Conservation (phyloP, 2,888 invertebrate species). For the Diadegma fenestrale region DNA sequence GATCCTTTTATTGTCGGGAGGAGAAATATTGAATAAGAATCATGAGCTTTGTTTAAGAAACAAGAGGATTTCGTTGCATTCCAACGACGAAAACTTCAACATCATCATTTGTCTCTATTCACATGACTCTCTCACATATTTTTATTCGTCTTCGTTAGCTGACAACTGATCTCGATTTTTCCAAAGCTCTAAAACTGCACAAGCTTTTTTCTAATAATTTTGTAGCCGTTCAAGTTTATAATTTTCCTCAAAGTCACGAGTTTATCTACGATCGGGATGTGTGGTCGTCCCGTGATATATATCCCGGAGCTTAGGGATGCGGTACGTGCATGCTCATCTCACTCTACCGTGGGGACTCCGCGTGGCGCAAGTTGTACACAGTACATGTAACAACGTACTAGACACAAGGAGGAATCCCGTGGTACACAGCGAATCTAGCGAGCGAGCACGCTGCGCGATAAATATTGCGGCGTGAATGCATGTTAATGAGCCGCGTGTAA, state of each 20-base stretch:
- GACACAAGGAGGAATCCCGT: conserved; percentile 45
- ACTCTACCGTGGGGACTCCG: conserved; percentile 33
- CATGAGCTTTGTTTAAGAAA: too few relatives aligned
- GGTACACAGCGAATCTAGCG: conserved; percentile 31
- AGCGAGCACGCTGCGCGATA: conserved; percentile 72
- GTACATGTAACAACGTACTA: conserved; percentile 65
- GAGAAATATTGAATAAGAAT: too few relatives aligned
- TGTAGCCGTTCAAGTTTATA: conserved; percentile 29
- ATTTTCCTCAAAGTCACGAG: conserved; percentile 59
- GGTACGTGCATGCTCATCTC: conserved; percentile 54
- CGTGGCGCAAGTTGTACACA: conserved; percentile 55
- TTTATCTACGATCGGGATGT: conserved; percentile 80
- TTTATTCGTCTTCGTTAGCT: neutral
- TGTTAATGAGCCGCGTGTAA: conserved; percentile 80
- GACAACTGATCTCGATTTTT: neutral
- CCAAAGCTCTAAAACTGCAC: neutral
- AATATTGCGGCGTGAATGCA: conserved; percentile 83
- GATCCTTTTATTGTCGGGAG: too few relatives aligned
- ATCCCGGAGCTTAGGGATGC: conserved; percentile 55
- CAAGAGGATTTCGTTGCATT: too few relatives aligned
- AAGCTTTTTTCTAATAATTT: neutral
- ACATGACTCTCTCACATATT: neutral
- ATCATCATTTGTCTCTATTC: neutral
- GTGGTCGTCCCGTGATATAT: conserved; percentile 73
- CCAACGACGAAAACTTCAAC: too few relatives aligned